Conservation (phyloP, 2,888 invertebrate species). For the Conomelus anceps region DNA sequence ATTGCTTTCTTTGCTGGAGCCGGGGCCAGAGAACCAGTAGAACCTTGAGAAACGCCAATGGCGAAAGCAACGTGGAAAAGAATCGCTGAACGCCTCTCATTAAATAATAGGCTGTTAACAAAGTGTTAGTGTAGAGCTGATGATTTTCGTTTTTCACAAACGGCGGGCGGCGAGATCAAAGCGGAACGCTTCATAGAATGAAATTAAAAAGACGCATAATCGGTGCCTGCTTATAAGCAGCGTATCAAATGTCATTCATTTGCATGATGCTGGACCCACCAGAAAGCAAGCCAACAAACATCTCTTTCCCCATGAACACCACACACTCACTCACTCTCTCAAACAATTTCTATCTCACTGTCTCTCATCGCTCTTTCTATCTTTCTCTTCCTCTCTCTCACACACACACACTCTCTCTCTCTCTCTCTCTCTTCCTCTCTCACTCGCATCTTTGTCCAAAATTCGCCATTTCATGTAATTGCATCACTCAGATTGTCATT, state of each 20-base stretch:
- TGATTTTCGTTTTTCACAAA: neutral
- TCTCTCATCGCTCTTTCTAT: neutral
- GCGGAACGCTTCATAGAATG: neutral
- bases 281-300: neutral
- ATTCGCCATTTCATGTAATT: too few relatives aligned
- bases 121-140: neutral
- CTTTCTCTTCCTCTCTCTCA: neutral
- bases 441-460: too few relatives aligned
- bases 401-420: too few relatives aligned
- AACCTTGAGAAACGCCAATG: neutral
- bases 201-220: neutral
- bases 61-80: neutral
- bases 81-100: neutral
- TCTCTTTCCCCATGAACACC: neutral
- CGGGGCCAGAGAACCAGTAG: neutral
- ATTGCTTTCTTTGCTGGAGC: neutral
- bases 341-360: too few relatives aligned
- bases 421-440: too few relatives aligned
- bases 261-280: neutral
- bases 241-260: neutral
- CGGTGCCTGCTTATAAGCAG: neutral
- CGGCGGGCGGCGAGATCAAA: neutral
- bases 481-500: too few relatives aligned
- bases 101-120: neutral
- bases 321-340: neutral